Evolutionary conservation across 2,888 invertebrate species (phyloP), one percentile per base, ranked within the genome.

Genomic region (Craniophora ligustri): DNA sequence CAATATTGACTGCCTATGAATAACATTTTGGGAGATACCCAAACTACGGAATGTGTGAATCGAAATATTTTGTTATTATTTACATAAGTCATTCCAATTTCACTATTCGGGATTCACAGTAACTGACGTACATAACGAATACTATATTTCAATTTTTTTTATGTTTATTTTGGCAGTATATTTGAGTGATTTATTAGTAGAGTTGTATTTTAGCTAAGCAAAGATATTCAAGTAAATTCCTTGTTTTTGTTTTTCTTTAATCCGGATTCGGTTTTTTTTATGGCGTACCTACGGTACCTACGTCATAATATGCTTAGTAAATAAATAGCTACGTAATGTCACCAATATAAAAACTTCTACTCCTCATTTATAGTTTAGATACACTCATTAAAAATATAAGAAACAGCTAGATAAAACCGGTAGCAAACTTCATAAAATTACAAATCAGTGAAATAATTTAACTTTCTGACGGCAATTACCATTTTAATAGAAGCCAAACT

Each of bases 401-500:
- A 45, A 56, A 56, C 39, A 45, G 18, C 14, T 16, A 54, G 30
- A 38, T 35, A 36, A 28, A 23, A 34, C 19, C 50, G 45, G 23
- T 13, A 5, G 5, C 38, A 48, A 65, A 57, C 65, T 57, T 21
- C 67, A 59, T 59, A 51, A 46, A 41, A 55, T 53, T 46, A 38
- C 48, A 67, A 72, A 69, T 66, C 57, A 45, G 36, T 42, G 31
- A 56, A 49, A 64, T 69, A 58, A 67, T 67, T 65, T 56, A 67
- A 72, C 62, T 70, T 66, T 61, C 49, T 51, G 46, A 61, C 49
- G 41, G 54, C 55, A 67, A 70, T 73, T 68, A 66, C 53, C 55
- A 45, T 16, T 36, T 28, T 70, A 64, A 72, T 65, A 55, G 51
- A 39, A 47, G 59, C 48, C 40, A 55, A 48, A 31, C 63, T 41